Conservation (phyloP, 1,140 invertebrate species). For the Eurosta solidaginis region DNA sequence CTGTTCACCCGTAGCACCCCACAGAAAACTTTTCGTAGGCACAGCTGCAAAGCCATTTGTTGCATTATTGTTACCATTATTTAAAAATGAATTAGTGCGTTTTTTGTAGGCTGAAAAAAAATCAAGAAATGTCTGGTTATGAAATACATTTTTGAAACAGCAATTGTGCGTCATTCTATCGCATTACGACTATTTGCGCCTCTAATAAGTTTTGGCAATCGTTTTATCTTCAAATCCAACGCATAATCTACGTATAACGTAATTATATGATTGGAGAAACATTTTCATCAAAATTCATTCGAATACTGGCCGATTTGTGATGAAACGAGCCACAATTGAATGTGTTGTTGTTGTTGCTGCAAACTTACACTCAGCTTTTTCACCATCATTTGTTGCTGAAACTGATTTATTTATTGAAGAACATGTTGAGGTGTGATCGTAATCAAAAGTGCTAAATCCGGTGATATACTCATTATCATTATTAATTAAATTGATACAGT, state of each 20-base stretch:
- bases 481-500: slow-evolving; percentile 39
- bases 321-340: not conserved
- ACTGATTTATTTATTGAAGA: slow-evolving; percentile 41
- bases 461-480: slow-evolving; percentile 46
- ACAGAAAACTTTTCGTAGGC: slow-evolving; percentile 75
- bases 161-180: no score
- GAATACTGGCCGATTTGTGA: no score
- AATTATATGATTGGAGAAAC: no score
- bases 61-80: slow-evolving; percentile 38
- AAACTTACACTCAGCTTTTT: slow-evolving; percentile 48
- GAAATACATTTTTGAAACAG: no score
- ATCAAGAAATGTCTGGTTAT: no score
- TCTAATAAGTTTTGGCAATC: no score
- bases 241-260: no score
- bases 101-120: slow-evolving; percentile 43
- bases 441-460: slow-evolving; percentile 39
- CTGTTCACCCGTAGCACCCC: slow-evolving; percentile 90
- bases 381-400: slow-evolving; percentile 37
- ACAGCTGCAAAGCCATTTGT: slow-evolving; percentile 47
- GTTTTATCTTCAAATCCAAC: no score
- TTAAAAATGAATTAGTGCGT: slow-evolving; percentile 48
- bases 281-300: no score
- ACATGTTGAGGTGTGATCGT: slow-evolving; percentile 49
- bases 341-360: not conserved
- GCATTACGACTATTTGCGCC: no score